phyloP scores from a whole-genome alignment of 2,888 invertebrate species.

The Elysia crispata region DNA sequence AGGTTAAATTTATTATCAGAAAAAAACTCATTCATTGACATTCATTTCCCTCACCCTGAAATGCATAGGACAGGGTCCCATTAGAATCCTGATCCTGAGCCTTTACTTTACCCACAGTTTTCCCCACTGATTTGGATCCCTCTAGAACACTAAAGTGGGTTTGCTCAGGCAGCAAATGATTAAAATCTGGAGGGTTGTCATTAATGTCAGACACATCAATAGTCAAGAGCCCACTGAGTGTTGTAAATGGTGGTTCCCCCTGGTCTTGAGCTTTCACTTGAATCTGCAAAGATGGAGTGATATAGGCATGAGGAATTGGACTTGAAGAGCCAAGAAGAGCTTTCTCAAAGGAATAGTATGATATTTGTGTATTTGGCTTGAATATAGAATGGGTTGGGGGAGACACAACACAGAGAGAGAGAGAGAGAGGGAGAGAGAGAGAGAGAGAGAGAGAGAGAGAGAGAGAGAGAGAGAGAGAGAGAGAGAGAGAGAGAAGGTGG shows the following conservation, averaged over 20 bases:
- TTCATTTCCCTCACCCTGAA: not conserved
- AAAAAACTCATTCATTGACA: too few relatives aligned
- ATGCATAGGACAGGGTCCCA: slow-evolving; percentile 1
- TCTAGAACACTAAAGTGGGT: slow-evolving; percentile 13
- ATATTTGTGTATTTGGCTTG: too few relatives aligned
- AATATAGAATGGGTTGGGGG: too few relatives aligned
- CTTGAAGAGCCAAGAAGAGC: too few relatives aligned
- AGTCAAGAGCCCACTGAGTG: not conserved
- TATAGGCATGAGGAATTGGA: too few relatives aligned
- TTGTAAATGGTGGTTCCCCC: slow-evolving; percentile 24
- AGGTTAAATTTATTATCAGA: too few relatives aligned
- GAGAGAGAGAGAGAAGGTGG: too few relatives aligned
- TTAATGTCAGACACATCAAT: slow-evolving; percentile 44
- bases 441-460: too few relatives aligned
- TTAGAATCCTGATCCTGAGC: slow-evolving; percentile 43
- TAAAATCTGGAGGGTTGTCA: slow-evolving; percentile 48
- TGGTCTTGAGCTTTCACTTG: slow-evolving; percentile 42
- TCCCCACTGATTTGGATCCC: not conserved
- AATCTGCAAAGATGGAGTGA: slow-evolving; percentile 10
- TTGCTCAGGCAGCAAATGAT: not conserved
- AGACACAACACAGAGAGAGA: too few relatives aligned
- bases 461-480: too few relatives aligned
- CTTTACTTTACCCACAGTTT: slow-evolving; percentile 36
- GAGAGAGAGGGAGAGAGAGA: too few relatives aligned
- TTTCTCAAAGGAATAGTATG: too few relatives aligned